Base-by-base conservation (phyloP, 2,113 vertebrate species). In the Vanacampus margaritifer region DNA sequence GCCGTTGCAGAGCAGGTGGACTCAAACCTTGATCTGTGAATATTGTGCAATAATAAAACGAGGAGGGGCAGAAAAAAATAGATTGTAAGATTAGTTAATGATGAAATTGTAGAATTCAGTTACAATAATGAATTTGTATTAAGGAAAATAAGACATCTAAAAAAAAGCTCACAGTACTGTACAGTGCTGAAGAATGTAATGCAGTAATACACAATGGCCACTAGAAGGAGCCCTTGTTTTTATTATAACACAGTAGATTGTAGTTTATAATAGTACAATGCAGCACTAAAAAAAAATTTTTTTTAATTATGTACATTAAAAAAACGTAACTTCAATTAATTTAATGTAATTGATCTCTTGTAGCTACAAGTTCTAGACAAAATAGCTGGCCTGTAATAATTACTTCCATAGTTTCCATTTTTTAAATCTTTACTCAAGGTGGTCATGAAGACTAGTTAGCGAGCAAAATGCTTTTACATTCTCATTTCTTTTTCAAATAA, bases 11-110 rank as follows among this genome's bases (percentile, higher is more conserved):
- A 53, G 93, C 89, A 39, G 94, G 67, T 0, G 93, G 78, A 12
- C 89, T 93, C 75, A 96, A 74, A 48, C 93, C 91, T 0, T 91
- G 93, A 84, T 95, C 94, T 83, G 70, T 61, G 65, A 68, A 56
- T 12, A 32, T 28, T 56, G 74, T 2, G 41, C 3, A 59, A 28
- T 73, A 24, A 73, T 14, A 37, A 9, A 0, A 28, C 8, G 23
- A 23, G 17, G 8, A 71, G 51, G n/a, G 1, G 3, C 6, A 37
- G n/a, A 53, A 46, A 58, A 54, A 48, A 62, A 53, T n/a, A 57
- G 54, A 50, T 1, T 11, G 13, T 10, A 1, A 19, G 2, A 61
- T 28, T 11, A 53, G 37, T 21, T 46, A 17, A 0, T 28, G 26
- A 32, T 9, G 6, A 54, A 23, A 51, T 35, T 35, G 24, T 1